Base-by-base conservation (phyloP, 2,797 vertebrate species). In the Balearica regulorum region DNA sequence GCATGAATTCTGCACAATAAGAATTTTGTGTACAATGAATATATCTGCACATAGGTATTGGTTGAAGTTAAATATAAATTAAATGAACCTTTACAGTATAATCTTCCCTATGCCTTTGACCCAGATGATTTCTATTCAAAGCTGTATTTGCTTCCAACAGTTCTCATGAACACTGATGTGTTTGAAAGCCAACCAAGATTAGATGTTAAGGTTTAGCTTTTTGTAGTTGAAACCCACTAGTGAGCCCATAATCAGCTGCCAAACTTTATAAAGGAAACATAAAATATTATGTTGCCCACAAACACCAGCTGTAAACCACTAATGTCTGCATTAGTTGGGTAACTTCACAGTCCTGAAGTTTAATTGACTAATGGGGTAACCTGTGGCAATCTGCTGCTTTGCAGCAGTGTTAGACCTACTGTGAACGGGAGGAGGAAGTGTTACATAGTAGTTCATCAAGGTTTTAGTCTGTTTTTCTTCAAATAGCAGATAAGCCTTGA, bases 241-340 rank as follows among this genome's bases (percentile, higher is more conserved):
- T 55, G 65, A 93, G 79, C 76, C 82, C 57, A 69, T 90, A 94
- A 93, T 95, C 93, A 95, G 88, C 94, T 92, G 84, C 87, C 87
- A 87, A 83, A 65, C 87, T 94, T 96, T 92, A 95, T 87, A 78
- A 94, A 92, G 93, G 96, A 97, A 96, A 75, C 41, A 71, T 95
- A 94, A 96, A 93, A 94, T 93, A 80, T 87, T 96, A 95, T 37
- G 90, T 62, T 94, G 81, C 93, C 95, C 93, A 78, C 96, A 96
- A 96, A 95, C 90, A 90, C 92, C 90, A 83, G 75, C 91, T 89
- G 53, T 93, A 96, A 95, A 96, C 93, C 95, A 78, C 92, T 92
- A 84, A 94, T 76, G 88, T 87, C 91, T 96, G 91, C 61, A 48
- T 82, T 83, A 77, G 80, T 90, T 92, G 71, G 93, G 78, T 64